A percentile compares a stretch with the other conserved stretches of the same genome.
phyloP scores from a whole-genome alignment of 2,888 invertebrate species.

The Andrena dorsata region DNA sequence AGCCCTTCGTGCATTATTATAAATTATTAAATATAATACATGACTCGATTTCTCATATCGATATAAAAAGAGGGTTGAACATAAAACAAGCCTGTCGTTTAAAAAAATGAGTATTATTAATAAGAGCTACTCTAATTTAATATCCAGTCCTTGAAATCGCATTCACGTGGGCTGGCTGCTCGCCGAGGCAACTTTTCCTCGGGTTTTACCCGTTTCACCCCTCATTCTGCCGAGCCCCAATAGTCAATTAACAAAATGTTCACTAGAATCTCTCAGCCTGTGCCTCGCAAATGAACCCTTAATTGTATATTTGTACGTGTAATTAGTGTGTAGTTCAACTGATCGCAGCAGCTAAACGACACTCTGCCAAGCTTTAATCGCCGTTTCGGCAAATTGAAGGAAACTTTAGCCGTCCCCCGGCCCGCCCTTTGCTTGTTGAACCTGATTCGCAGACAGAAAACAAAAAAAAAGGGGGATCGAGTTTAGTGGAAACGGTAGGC shows the following conservation, averaged over 20 bases:
- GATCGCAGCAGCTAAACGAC: constrained; percentile 49
- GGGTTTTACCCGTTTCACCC: neutral
- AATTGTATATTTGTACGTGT: constrained; percentile 59
- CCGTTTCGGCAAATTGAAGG: constrained; percentile 57
- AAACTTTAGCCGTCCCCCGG: constrained; percentile 36
- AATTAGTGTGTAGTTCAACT: constrained; percentile 52
- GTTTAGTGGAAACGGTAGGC: neutral
- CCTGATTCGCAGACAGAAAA: constrained; percentile 22
- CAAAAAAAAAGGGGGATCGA: neutral
- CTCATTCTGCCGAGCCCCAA: neutral
- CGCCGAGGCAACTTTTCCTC: constrained; percentile 5
- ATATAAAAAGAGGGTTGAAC: too few relatives aligned
- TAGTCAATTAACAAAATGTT: constrained; percentile 59
- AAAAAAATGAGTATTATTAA: neutral
- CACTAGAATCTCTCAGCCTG: constrained; percentile 21
- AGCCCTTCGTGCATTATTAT: too few relatives aligned
- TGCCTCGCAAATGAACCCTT: constrained; percentile 49
- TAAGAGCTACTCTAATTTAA: constrained; percentile 32
- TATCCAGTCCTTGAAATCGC: neutral
- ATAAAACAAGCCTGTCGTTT: too few relatives aligned
- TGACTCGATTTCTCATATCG: too few relatives aligned
- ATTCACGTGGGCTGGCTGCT: neutral
- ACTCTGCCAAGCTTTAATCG: constrained; percentile 40
- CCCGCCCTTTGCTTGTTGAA: constrained; percentile 10
- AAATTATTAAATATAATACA: too few relatives aligned